A percentile compares a stretch with the other conserved stretches of the same genome.
Conservation (phyloP, 2,797 vertebrate species). For the Psittacula echo region DNA sequence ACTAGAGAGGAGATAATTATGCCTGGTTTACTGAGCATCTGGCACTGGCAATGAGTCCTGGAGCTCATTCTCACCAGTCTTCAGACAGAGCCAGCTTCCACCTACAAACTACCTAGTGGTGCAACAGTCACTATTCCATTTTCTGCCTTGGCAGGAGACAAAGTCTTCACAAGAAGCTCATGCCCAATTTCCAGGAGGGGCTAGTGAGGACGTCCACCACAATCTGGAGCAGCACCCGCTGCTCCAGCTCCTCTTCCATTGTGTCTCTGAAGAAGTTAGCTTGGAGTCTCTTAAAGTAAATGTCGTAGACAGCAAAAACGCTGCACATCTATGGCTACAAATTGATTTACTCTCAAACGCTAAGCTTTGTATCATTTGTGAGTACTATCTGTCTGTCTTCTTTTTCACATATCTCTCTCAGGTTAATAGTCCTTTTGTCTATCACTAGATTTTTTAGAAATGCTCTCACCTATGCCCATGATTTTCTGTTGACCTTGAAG, state of each 20-base stretch:
- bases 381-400: not conserved
- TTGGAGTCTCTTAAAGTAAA: not conserved
- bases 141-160: not conserved
- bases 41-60: not conserved
- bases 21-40: not conserved
- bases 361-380: not conserved
- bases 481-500: not conserved
- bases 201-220: not conserved
- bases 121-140: not conserved
- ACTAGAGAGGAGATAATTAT: not conserved
- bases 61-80: not conserved
- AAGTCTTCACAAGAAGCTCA: not conserved
- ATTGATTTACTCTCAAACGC: fast-evolving
- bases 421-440: not conserved
- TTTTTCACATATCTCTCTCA: not conserved
- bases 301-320: not conserved
- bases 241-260: not conserved
- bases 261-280: not conserved
- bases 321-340: not conserved
- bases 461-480: not conserved
- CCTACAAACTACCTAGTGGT: not conserved
- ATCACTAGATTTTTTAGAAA: not conserved
- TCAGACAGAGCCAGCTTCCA: not conserved
- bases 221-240: fast-evolving
- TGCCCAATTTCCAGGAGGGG: not conserved